phyloP scores from a whole-genome alignment of 2,888 invertebrate genomes.

The Stenichneumon culpator region DNA sequence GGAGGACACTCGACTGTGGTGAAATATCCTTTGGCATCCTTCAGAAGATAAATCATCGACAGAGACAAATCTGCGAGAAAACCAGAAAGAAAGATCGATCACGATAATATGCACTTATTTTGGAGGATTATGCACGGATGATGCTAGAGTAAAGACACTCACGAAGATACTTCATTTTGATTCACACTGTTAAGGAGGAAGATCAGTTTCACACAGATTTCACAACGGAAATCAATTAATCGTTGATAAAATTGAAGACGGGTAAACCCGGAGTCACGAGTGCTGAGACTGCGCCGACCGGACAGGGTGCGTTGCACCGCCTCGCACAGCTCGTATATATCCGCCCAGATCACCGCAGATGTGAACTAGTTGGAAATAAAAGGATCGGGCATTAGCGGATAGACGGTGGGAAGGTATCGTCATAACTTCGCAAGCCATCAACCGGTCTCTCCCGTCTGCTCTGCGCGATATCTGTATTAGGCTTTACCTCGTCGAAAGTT shows the following conservation, averaged over 20 bases:
- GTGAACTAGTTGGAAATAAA: conserved; percentile 10
- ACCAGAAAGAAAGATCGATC: neutral
- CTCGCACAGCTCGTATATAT: conserved; percentile 25
- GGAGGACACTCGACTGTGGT: conserved; percentile 60
- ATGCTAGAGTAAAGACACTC: conserved; percentile 36
- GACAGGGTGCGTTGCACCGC: conserved; percentile 57
- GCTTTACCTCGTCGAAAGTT: conserved; percentile 67
- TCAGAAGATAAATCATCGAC: conserved; percentile 33
- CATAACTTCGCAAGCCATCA: conserved; percentile 26
- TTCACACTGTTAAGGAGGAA: neutral
- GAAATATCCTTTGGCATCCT: conserved; percentile 36
- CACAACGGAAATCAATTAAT: neutral
- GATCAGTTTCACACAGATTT: neutral
- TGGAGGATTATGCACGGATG: neutral
- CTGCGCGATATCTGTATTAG: conserved; percentile 63
- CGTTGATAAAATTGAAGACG: neutral
- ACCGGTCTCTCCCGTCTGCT: conserved; percentile 36
- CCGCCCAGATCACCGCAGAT: conserved; percentile 44
- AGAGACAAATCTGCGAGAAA: conserved; percentile 41
- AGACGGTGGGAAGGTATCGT: conserved; percentile 24
- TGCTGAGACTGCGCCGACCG: conserved; percentile 37
- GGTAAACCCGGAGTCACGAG: conserved; percentile 30
- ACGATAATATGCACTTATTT: neutral
- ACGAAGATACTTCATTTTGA: conserved; percentile 49
- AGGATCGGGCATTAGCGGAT: neutral